Evolutionary conservation across 1,140 invertebrate genomes (phyloP), one percentile per base, ranked within the genome.

Genomic region (Telenomus remus): DNA sequence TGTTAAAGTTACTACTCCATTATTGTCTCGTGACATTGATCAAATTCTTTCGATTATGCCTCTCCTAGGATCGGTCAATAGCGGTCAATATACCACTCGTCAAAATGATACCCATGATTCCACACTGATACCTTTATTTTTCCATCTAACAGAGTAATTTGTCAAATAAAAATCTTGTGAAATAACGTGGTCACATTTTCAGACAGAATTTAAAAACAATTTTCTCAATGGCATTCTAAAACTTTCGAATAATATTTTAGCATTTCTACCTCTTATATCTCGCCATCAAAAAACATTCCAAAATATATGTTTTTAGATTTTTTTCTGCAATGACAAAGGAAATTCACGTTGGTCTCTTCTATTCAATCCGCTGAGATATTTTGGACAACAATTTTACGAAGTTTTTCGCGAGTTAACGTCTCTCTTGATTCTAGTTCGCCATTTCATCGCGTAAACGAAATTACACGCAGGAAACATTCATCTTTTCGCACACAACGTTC

Each of bases 41-140:
- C 57, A 63, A 51, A 60, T 69, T 59, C 54, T 49, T 47, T 69
- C 59, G 34, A 76, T 76, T 56, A 76, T 64, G 39, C 53, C 55
- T 74, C 69, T 69, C 54, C 61, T 14, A 51, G 13, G 46, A 60
- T 55, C 49, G 43, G 48, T 64, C 64, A 61, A 61, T 64, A 49
- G 49, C 33, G 57, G 49, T 65, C 60, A 59, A 64, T 69, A 60
- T 14, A 33, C 14, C 61, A 64, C 60, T 70, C 66, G 35, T 76
- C 44, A 59, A 70, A 70, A 48, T 60, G 48, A 76, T 70, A 54
- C 49, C 49, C 48, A 15, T 44, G 48, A 66, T 61, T 70, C 39
- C 43, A 19, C 49, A 66, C 43, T 54, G 34, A 65, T 72, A 35
- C 39, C 8, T 39, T 48, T 59, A 57, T 65, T 64, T 72, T 44